Conservation (phyloP, 2,797 vertebrate species). For the Brachyalestes nurse region DNA sequence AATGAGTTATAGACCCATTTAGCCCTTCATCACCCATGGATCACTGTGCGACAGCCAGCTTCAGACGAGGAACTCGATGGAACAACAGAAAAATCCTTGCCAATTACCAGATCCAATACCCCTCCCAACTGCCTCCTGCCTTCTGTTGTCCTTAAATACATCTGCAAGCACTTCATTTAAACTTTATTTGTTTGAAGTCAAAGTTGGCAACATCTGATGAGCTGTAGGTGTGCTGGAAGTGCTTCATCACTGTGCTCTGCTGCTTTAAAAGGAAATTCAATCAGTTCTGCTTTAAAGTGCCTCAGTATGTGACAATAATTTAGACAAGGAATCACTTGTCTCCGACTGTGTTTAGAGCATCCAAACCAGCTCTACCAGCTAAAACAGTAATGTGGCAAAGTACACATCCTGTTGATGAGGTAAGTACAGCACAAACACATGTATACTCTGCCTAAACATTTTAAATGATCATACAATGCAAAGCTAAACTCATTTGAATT, state of each 20-base stretch:
- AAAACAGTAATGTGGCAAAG: conserved; percentile 6
- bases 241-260: conserved; percentile 71
- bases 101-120: conserved; percentile 54
- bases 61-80: conserved; percentile 25
- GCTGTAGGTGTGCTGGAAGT: conserved; percentile 69
- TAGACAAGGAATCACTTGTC: conserved; percentile 24
- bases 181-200: conserved; percentile 74
- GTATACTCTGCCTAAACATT: neutral
- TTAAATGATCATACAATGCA: too few relatives aligned
- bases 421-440: neutral
- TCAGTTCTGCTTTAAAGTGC: conserved; percentile 19
- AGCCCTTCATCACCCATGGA: conserved; percentile 70
- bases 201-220: conserved; percentile 71
- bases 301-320: conserved; percentile 19
- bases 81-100: conserved; percentile 63
- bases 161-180: conserved; percentile 72
- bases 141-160: conserved; percentile 70
- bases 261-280: conserved; percentile 24
- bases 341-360: conserved; percentile 1
- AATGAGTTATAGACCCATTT: conserved; percentile 77
- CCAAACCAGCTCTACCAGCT: conserved; percentile 1
- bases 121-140: conserved; percentile 48
- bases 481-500: too few relatives aligned
- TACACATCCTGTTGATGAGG: neutral
- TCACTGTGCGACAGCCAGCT: conserved; percentile 62